Evolutionary conservation across 1,140 invertebrate genomes (phyloP).

Genomic region (Teleopsis dalmanni): DNA sequence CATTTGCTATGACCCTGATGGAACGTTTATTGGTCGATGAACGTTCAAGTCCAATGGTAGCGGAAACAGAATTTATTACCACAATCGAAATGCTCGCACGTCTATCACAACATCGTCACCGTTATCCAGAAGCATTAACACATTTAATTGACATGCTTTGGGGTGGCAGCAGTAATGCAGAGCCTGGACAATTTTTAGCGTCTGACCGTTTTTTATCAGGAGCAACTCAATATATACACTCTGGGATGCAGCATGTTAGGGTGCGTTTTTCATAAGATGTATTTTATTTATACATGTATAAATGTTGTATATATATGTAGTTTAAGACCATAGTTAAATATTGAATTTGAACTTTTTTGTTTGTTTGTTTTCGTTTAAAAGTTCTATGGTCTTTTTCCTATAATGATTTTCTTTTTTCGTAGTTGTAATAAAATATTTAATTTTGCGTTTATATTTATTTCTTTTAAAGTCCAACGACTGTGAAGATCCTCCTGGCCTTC

Average conservation of each 20-base stretch:
- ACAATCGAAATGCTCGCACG: slow-evolving; percentile 74
- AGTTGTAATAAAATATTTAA: background rate
- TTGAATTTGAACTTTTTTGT: too few relatives aligned
- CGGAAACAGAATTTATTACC: slow-evolving; percentile 76
- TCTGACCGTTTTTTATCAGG: slow-evolving; percentile 64
- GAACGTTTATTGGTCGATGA: slow-evolving; percentile 85
- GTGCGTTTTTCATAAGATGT: too few relatives aligned
- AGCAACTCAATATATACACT: slow-evolving; percentile 85
- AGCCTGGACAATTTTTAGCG: slow-evolving; percentile 46
- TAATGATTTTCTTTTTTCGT: background rate
- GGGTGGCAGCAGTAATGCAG: slow-evolving; percentile 56
- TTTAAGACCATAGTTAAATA: too few relatives aligned
- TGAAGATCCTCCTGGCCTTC: slow-evolving; percentile 87
- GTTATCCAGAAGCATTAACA: slow-evolving; percentile 70
- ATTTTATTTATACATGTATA: too few relatives aligned
- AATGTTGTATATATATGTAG: background rate
- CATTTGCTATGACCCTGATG: slow-evolving; percentile 85
- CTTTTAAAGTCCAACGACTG: slow-evolving; percentile 61
- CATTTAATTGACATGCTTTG: slow-evolving; percentile 68
- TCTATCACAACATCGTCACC: slow-evolving; percentile 65
- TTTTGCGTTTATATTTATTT: slow-evolving; percentile 8
- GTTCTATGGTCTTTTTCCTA: background rate
- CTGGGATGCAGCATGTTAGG: slow-evolving; percentile 75
- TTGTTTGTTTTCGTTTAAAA: background rate
- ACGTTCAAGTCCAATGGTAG: slow-evolving; percentile 64